Percentiles rank a stretch among this genome's conserved stretches.
Conservation (phyloP, 1,140 invertebrate species). For the Lethrus apterus region DNA sequence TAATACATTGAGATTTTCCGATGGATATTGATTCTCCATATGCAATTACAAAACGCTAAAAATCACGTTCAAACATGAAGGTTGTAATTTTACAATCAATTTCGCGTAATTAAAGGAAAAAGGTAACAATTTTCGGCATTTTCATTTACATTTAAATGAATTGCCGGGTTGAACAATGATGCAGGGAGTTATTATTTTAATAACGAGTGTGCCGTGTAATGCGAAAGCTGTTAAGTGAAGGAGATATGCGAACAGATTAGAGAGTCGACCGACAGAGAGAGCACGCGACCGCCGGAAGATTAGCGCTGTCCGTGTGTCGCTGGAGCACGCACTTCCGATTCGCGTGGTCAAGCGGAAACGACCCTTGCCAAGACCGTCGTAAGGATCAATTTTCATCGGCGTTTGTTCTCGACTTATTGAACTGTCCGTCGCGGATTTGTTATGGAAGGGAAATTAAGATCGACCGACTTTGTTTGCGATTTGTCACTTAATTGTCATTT, state of each 20-base stretch:
- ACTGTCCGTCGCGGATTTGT: too few species aligned
- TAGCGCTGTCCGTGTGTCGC: constrained; percentile 30
- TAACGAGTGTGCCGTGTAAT: background rate
- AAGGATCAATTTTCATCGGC: too few species aligned
- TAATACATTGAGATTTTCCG: too few species aligned
- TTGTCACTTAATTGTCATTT: too few species aligned
- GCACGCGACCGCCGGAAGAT: constrained; percentile 29
- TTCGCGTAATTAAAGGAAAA: too few species aligned
- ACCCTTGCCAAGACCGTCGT: too few species aligned
- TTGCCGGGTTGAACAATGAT: too few species aligned
- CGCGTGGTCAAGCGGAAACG: background rate
- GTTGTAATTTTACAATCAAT: background rate
- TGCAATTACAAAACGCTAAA: background rate
- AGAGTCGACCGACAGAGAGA: constrained; percentile 17
- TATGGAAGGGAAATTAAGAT: too few species aligned
- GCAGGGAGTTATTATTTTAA: constrained; percentile 1
- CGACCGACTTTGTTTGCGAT: too few species aligned
- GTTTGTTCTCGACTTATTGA: too few species aligned
- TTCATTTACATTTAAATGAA: constrained; percentile 1
- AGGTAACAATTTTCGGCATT: too few species aligned
- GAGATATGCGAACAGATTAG: constrained; percentile 29
- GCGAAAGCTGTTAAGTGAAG: background rate
- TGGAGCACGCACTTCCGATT: constrained; percentile 29
- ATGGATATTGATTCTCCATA: background rate
- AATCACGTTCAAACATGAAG: background rate